These are phyloP conservation scores for Halictus quadricinctus DNA, from an alignment of 2,888 invertebrate genomes.

Conservation along the genomic window DNA sequence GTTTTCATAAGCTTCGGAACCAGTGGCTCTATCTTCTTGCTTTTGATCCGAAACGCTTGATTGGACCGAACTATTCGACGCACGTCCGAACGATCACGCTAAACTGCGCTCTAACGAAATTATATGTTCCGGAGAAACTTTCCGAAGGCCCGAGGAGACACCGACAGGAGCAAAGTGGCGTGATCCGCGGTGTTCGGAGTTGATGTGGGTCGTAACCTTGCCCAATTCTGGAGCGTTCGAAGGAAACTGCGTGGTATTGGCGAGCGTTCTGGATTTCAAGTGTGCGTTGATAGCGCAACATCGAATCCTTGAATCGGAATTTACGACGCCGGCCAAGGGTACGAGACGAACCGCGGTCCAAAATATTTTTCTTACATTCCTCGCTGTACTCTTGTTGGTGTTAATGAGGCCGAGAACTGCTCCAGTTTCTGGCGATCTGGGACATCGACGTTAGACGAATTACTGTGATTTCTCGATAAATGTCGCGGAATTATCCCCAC, in stretches of 20 bases:
- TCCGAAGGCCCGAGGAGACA: too few species aligned
- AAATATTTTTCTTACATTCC: conserved; percentile 12
- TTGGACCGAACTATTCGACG: not conserved
- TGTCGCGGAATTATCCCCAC: too few species aligned
- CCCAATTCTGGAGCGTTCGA: conserved; percentile 1
- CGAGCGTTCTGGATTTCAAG: conserved; percentile 11
- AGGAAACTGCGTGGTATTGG: conserved; percentile 30
- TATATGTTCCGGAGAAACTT: not conserved
- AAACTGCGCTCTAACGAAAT: not conserved
- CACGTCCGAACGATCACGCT: too few species aligned
- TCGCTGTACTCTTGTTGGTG: not conserved
- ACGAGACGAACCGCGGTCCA: not conserved
- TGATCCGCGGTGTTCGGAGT: not conserved
- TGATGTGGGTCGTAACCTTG: conserved; percentile 28
- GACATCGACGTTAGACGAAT: not conserved
- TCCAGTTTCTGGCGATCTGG: not conserved
- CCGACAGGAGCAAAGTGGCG: not conserved
- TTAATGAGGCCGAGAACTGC: not conserved
- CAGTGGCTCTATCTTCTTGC: not conserved
- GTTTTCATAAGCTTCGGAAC: not conserved
- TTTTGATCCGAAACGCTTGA: not conserved
- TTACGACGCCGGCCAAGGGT: conserved; percentile 21
- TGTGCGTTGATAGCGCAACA: conserved; percentile 17
- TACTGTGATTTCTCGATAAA: not conserved
- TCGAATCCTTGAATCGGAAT: conserved; percentile 32